A percentile compares a stretch with the other conserved stretches of the same genome.
phyloP scores from a whole-genome alignment of 2,113 vertebrate genomes.

The Pelvicachromis taeniatus region DNA sequence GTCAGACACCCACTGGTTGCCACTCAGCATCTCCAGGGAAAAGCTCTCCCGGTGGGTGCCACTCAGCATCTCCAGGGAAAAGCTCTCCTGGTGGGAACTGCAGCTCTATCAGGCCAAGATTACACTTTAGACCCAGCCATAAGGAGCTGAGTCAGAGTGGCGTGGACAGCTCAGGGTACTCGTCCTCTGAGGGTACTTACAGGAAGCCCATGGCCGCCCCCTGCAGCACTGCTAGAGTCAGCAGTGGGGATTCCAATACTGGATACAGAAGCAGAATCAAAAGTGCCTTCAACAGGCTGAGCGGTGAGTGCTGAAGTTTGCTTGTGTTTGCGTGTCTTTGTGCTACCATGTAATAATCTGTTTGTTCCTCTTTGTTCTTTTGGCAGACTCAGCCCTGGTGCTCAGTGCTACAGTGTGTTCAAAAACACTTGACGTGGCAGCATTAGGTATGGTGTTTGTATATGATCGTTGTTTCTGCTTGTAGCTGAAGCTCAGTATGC shows the following conservation, averaged over 20 bases:
- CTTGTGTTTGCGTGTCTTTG: not conserved
- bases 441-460: constrained; percentile 4
- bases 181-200: constrained; percentile 56
- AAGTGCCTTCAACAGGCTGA: not conserved
- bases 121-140: not conserved
- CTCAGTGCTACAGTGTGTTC: not conserved
- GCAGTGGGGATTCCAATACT: not conserved
- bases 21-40: not conserved
- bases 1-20: not conserved
- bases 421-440: not conserved
- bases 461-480: not conserved
- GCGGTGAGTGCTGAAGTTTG: not conserved
- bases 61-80: no score
- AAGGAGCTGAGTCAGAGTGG: constrained; percentile 18
- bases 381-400: not conserved
- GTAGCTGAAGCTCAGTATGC: not conserved
- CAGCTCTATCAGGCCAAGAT: not conserved
- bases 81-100: not conserved
- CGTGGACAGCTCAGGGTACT: constrained; percentile 69
- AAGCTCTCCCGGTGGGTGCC: not conserved
- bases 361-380: not conserved
- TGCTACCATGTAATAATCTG: not conserved
- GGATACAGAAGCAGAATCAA: constrained; percentile 1
- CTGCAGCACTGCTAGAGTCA: not conserved
- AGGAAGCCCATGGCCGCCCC: not conserved